Evolutionary conservation across 2,113 vertebrate genomes (phyloP), one percentile per base, ranked within the genome.

Genomic region (Neotoma lepida): DNA sequence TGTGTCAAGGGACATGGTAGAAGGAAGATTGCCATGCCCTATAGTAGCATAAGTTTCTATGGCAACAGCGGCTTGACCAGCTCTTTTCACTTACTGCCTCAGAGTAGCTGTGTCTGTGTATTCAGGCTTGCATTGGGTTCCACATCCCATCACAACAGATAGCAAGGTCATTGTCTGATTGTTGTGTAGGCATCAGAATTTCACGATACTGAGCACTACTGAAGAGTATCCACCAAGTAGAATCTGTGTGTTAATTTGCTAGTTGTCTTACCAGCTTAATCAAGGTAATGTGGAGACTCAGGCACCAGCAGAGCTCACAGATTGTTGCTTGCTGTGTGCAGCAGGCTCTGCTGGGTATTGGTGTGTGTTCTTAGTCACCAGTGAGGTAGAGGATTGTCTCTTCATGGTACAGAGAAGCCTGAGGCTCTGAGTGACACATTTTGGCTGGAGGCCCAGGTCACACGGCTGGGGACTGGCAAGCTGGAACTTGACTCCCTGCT

Each of bases 31-130:
- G 15, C 30, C 51, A 0, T 51, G 33, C 86, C 54, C 90, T 9
- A 41, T n/a, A 46, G 94, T 74, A 78, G 78, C 14, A 81, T 76
- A 41, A n/a, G 85, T 96, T 93, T 94, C 96, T 93, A 94, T 95
- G 89, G 89, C 73, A 94, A 95, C 94, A 28, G 81, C 82, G 94
- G 68, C 90, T 89, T 86, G 77, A 74, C 94, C 86, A n/a, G 66
- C 56, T 89, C 63, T 92, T 77, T 64, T 22, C 61, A 88, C 51
- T 88, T 89, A 88, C 28, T 91, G 26, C 88, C 76, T 78, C 46
- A 77, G 76, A 73, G 77, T 94, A 58, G 76, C 78, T 46, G 9
- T 70, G 30, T 88, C 44, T 63, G 39, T 78, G 89, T 78, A 17
- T 88, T 90, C 74, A 76, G 86, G 85, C 44, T 90, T 86, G 35